Conservation (phyloP, 1,140 invertebrate genomes). For the Adelges cooleyi region DNA sequence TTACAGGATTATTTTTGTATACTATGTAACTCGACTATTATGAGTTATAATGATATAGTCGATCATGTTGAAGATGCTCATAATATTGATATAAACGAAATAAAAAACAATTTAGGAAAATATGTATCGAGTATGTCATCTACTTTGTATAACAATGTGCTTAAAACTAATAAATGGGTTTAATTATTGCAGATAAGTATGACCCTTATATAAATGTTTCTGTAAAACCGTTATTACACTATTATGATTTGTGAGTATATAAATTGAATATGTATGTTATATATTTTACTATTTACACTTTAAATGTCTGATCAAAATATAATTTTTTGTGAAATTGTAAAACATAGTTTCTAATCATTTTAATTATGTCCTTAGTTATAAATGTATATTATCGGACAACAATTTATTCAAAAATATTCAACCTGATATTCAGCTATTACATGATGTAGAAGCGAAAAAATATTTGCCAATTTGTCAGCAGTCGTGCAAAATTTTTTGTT, state of each 20-base stretch:
- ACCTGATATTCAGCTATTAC: neutral
- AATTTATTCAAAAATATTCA: neutral
- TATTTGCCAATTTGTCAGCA: conserved; percentile 6
- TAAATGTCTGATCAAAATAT: conserved; percentile 1
- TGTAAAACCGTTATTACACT: neutral
- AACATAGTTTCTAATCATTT: neutral
- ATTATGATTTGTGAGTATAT: conserved; percentile 13
- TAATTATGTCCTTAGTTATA: neutral
- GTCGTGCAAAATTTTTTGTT: conserved; percentile 6
- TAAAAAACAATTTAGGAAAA: neutral
- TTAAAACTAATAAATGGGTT: no score
- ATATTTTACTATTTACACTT: no score
- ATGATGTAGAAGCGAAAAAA: neutral
- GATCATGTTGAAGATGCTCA: neutral
- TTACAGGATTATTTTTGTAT: neutral
- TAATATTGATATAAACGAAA: conserved; percentile 4
- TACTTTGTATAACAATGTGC: no score
- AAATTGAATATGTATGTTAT: no score
- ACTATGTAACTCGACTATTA: neutral
- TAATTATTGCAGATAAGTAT: neutral
- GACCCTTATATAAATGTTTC: neutral
- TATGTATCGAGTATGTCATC: neutral
- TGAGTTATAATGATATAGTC: neutral
- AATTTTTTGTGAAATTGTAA: neutral
- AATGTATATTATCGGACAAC: neutral